These are phyloP conservation scores for Brachystomella parvula DNA, from an alignment of 1,140 invertebrate genomes.

Conservation along the genomic window DNA sequence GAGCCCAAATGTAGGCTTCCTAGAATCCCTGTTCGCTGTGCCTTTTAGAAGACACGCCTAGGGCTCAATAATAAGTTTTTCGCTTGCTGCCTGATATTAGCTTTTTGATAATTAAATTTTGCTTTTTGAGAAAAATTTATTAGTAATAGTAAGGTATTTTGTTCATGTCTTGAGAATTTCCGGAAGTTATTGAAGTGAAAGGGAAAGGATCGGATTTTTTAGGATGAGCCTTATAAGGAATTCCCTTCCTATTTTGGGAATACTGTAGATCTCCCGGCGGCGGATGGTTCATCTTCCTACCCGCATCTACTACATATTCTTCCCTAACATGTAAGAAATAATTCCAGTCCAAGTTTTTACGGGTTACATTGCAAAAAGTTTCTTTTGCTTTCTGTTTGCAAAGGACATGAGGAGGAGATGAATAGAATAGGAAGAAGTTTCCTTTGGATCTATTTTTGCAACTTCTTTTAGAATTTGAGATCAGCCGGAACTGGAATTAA, in stretches of 20 bases:
- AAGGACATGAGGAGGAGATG: neutral
- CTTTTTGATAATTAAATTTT: neutral
- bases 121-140: too few species aligned
- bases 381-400: neutral
- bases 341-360: neutral
- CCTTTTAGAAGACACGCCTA: too few species aligned
- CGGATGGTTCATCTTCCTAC: neutral
- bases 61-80: neutral
- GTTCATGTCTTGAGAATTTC: neutral
- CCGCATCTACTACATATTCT: neutral
- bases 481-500: neutral
- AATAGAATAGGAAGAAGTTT: neutral
- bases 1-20: too few species aligned
- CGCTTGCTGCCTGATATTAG: neutral
- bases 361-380: neutral
- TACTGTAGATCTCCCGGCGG: neutral
- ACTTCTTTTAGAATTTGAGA: slow-evolving; percentile 1
- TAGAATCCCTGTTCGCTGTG: too few species aligned
- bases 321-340: neutral
- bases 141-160: too few species aligned
- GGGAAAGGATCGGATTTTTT: slow-evolving; percentile 26
- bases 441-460: neutral
- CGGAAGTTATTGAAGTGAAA: slow-evolving; percentile 37
- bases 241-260: slow-evolving; percentile 38
- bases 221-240: slow-evolving; percentile 31